Conservation (phyloP, 2,113 vertebrate species). For the Carollia perspicillata region DNA sequence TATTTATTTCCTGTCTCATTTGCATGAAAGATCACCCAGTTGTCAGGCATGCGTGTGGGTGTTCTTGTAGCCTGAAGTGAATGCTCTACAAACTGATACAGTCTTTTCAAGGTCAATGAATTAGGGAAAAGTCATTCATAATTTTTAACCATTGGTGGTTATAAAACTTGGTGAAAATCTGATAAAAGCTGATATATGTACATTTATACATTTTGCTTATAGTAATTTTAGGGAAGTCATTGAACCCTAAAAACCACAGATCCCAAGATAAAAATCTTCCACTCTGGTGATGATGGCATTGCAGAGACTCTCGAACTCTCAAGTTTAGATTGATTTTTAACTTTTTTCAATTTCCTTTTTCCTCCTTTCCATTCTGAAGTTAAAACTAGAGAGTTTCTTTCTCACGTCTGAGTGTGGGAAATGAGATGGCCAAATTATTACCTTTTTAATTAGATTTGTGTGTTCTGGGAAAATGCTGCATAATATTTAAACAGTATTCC, state of each 20-base stretch:
- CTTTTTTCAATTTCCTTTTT: neutral
- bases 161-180: neutral
- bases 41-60: neutral
- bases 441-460: neutral
- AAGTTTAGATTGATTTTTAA: neutral
- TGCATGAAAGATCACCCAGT: neutral
- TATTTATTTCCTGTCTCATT: neutral
- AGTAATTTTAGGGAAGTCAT: neutral
- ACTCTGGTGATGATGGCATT: neutral
- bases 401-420: neutral
- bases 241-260: neutral
- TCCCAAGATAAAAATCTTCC: neutral
- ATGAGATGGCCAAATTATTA: neutral
- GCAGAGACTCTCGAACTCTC: neutral
- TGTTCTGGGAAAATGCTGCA: neutral
- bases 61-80: neutral
- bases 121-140: neutral
- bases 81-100: neutral
- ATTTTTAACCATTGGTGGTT: neutral
- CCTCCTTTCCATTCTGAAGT: neutral
- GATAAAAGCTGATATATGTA: neutral
- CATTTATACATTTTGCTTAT: neutral
- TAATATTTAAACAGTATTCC: constrained; percentile 10
- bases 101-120: neutral
- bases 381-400: neutral